A percentile compares a stretch with the other conserved stretches of the same genome.
Evolutionary conservation across 2,888 invertebrate genomes (phyloP).

Genomic region (Cactoblastis cactorum): DNA sequence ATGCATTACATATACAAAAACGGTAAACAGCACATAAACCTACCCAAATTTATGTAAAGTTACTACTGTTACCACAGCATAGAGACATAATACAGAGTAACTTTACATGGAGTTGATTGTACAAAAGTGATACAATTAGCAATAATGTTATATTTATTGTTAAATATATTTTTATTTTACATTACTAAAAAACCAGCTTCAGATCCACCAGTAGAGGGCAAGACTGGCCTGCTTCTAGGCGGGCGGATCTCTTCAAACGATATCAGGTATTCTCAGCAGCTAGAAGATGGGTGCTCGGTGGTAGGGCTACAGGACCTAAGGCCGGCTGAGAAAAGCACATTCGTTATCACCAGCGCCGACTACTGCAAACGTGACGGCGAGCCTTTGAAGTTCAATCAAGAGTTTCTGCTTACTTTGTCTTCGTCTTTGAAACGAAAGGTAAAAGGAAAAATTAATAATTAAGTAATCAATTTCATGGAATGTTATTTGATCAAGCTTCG

Average conservation of each 20-base stretch:
- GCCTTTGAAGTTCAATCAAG: slow-evolving; percentile 62
- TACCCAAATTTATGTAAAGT: too few species aligned
- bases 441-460: not conserved
- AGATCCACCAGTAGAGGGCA: slow-evolving; percentile 49
- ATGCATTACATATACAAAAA: too few species aligned
- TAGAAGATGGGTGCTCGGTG: slow-evolving; percentile 58
- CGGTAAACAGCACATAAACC: too few species aligned
- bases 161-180: too few species aligned
- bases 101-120: too few species aligned
- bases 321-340: slow-evolving; percentile 49
- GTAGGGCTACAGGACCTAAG: slow-evolving; percentile 36
- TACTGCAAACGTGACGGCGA: slow-evolving; percentile 63
- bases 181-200: slow-evolving; percentile 37
- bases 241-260: slow-evolving; percentile 61
- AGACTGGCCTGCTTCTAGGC: slow-evolving; percentile 55
- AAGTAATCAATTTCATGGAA: too few species aligned
- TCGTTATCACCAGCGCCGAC: slow-evolving; percentile 62
- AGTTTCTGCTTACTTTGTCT: slow-evolving; percentile 58
- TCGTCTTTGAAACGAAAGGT: slow-evolving; percentile 56
- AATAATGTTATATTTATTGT: too few species aligned
- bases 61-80: too few species aligned
- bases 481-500: too few species aligned
- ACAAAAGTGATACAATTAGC: too few species aligned
- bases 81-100: too few species aligned
- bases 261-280: slow-evolving; percentile 58